A percentile compares a stretch with the other conserved stretches of the same genome.
Conservation (phyloP, 2,888 invertebrate species). For the Apodemia mormo region DNA sequence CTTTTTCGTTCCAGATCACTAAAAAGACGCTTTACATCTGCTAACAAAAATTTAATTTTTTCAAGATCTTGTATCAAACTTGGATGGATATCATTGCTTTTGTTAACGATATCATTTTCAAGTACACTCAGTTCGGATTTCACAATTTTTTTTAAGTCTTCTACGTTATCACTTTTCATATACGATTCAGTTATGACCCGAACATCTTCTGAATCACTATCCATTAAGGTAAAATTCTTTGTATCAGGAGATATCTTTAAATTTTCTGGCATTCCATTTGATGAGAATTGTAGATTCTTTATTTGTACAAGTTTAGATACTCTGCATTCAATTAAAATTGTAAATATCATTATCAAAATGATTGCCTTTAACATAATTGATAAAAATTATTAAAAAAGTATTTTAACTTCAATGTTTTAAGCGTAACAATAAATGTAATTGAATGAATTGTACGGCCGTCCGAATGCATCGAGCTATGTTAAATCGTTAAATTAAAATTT, state of each 20-base stretch:
- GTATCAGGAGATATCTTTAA: not conserved
- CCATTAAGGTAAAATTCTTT: not conserved
- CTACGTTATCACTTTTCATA: not conserved
- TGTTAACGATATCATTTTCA: not conserved
- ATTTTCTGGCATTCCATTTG: conserved; percentile 25
- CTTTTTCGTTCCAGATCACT: conserved; percentile 27
- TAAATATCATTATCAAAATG: not conserved
- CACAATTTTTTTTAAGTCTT: not conserved
- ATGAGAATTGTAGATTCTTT: conserved; percentile 27
- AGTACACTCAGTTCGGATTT: not conserved
- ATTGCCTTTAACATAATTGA: conserved; percentile 12
- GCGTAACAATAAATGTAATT: conserved; percentile 31
- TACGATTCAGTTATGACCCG: not conserved
- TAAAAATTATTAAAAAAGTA: not conserved
- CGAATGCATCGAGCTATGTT: conserved; percentile 29
- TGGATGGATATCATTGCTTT: not conserved
- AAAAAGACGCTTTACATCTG: conserved; percentile 30
- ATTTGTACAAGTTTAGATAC: conserved; percentile 23
- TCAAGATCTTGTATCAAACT: conserved; percentile 10
- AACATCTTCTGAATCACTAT: not conserved
- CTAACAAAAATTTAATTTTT: conserved; percentile 29
- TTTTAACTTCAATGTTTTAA: conserved; percentile 24
- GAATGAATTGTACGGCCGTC: conserved; percentile 31
- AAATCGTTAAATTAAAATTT: conserved; percentile 35
- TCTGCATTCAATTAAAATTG: conserved; percentile 11